Percentiles rank a stretch among this genome's conserved stretches.
Conservation (phyloP, 2,113 vertebrate genomes). For the Bufo bufo region DNA sequence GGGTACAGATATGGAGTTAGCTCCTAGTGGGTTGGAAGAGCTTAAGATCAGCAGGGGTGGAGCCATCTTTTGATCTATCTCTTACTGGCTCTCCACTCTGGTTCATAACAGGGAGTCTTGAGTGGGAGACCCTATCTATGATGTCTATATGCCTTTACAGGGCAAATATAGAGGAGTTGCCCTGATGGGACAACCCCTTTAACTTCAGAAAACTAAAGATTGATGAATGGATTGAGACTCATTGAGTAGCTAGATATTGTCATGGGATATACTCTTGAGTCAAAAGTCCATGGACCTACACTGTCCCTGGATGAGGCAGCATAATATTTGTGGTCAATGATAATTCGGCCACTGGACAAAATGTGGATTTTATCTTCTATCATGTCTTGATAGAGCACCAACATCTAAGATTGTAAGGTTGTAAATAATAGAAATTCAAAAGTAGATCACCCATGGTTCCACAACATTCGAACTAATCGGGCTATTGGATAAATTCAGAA, state of each 20-base stretch:
- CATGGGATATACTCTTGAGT: neutral
- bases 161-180: neutral
- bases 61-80: too few species aligned
- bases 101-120: neutral
- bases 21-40: too few species aligned
- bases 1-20: too few species aligned
- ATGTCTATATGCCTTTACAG: neutral
- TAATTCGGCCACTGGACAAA: too few species aligned
- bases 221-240: neutral
- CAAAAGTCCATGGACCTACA: neutral
- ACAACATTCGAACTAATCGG: too few species aligned
- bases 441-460: too few species aligned
- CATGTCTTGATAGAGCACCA: neutral
- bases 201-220: neutral
- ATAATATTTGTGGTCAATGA: neutral
- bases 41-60: too few species aligned
- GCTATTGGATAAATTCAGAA: too few species aligned
- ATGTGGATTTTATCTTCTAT: neutral
- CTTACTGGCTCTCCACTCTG: neutral
- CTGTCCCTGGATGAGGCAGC: neutral
- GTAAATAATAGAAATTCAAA: too few species aligned
- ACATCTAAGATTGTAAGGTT: neutral
- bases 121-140: neutral
- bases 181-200: neutral
- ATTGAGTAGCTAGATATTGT: neutral